Conservation (phyloP, 2,888 invertebrate genomes). For the Cyaniris semiargus region DNA sequence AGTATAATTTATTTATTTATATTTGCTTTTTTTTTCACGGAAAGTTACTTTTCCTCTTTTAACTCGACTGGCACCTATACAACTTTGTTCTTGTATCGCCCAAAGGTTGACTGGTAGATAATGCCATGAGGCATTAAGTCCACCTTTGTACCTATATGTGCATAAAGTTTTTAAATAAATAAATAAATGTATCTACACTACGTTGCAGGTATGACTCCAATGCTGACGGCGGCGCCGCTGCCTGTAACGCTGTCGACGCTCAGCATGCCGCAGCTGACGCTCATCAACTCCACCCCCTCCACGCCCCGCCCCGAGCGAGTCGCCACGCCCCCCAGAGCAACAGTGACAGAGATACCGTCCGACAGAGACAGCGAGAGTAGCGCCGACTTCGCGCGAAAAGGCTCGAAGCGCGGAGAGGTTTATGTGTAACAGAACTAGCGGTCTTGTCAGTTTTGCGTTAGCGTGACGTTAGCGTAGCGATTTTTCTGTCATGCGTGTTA, state of each 20-base stretch:
- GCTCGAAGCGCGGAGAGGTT: slow-evolving; percentile 70
- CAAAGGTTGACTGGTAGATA: too few relatives aligned
- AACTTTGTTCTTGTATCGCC: too few relatives aligned
- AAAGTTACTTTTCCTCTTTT: too few relatives aligned
- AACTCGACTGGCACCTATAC: too few relatives aligned
- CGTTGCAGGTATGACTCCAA: slow-evolving; percentile 57
- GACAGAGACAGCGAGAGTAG: slow-evolving; percentile 64
- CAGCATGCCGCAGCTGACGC: slow-evolving; percentile 81
- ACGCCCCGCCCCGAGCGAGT: slow-evolving; percentile 59
- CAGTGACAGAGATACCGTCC: slow-evolving; percentile 55
- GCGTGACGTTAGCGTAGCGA: not conserved
- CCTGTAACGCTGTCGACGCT: slow-evolving; percentile 79
- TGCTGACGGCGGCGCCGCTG: slow-evolving; percentile 72
- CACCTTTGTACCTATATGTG: too few relatives aligned
- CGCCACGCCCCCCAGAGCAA: slow-evolving; percentile 50
- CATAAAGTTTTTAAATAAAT: too few relatives aligned
- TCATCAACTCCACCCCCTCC: slow-evolving; percentile 75
- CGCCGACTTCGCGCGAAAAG: slow-evolving; percentile 57
- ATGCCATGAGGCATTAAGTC: too few relatives aligned
- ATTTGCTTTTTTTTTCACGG: too few relatives aligned
- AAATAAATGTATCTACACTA: too few relatives aligned
- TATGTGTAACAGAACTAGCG: slow-evolving; percentile 56
- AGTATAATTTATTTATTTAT: too few relatives aligned
- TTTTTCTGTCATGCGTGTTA: too few relatives aligned
- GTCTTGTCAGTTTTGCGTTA: not conserved